A percentile compares a stretch with the other conserved stretches of the same genome.
phyloP scores from a whole-genome alignment of 1,140 invertebrate genomes.

The Sinonovacula constricta region DNA sequence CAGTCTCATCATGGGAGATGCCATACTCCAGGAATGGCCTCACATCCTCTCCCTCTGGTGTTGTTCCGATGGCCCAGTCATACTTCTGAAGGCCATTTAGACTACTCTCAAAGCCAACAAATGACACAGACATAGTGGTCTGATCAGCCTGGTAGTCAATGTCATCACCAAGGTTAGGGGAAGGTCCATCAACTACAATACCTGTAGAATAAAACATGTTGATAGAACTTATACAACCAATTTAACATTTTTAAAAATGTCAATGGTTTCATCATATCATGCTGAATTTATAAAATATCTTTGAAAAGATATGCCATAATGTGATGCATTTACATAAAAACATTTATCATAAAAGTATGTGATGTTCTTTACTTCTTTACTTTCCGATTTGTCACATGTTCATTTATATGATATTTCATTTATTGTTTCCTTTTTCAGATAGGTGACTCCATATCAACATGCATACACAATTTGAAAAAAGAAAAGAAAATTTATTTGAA shows the following conservation, averaged over 20 bases:
- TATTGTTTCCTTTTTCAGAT: no score
- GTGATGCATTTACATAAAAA: no score
- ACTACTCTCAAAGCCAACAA: slow-evolving; percentile 58
- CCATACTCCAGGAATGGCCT: slow-evolving; percentile 52
- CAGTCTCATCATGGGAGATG: slow-evolving; percentile 55
- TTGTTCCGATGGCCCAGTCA: slow-evolving; percentile 65
- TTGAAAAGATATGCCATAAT: no score
- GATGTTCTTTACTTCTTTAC: no score
- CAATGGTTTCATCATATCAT: no score
- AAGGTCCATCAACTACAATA: slow-evolving; percentile 55
- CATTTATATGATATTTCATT: no score
- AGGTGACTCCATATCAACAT: background rate
- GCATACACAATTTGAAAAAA: background rate
- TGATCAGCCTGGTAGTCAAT: slow-evolving; percentile 57
- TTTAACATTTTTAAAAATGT: no score
- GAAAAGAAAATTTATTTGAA: background rate
- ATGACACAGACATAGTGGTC: slow-evolving; percentile 57
- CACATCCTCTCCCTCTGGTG: slow-evolving; percentile 60
- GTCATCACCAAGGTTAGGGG: slow-evolving; percentile 13
- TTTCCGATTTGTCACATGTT: no score
- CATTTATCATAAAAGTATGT: no score
- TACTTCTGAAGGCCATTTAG: slow-evolving; percentile 58
- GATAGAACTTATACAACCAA: background rate
- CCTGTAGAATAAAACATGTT: slow-evolving; percentile 29
- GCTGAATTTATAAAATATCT: no score